Conservation (phyloP, 2,797 vertebrate species). For the Fratercula arctica region DNA sequence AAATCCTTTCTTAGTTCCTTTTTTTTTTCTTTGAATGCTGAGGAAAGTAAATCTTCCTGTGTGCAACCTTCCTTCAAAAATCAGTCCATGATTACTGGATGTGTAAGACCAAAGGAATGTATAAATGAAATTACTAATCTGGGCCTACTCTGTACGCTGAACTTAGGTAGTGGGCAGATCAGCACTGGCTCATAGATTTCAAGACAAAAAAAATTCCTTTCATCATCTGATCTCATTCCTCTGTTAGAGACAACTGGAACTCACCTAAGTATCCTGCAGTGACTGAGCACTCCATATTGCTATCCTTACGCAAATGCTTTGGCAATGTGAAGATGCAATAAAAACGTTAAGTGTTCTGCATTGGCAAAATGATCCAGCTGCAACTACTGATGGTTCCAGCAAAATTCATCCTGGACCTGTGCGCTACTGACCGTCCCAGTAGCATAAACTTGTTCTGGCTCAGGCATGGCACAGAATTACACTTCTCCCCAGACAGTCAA, state of each 20-base stretch:
- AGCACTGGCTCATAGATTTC: neutral
- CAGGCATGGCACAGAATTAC: neutral
- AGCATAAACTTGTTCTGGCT: neutral
- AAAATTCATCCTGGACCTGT: neutral
- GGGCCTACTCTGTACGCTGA: neutral
- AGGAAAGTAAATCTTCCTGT: neutral
- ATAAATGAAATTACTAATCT: neutral
- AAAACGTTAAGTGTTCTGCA: neutral
- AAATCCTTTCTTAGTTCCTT: neutral
- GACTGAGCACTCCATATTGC: neutral
- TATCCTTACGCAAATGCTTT: neutral
- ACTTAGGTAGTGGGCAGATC: too few relatives aligned
- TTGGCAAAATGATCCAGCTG: neutral
- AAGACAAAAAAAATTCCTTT: neutral
- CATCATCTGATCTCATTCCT: neutral
- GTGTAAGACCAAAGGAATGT: neutral
- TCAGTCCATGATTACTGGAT: neutral
- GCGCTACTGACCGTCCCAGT: neutral
- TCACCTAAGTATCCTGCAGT: neutral
- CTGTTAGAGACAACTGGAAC: neutral
- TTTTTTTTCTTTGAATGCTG: neutral
- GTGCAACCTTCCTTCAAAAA: neutral
- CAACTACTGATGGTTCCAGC: neutral
- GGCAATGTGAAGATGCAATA: neutral
- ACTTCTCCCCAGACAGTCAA: neutral